Base-by-base conservation (phyloP, 2,113 vertebrate species). In the Dasyurus viverrinus region DNA sequence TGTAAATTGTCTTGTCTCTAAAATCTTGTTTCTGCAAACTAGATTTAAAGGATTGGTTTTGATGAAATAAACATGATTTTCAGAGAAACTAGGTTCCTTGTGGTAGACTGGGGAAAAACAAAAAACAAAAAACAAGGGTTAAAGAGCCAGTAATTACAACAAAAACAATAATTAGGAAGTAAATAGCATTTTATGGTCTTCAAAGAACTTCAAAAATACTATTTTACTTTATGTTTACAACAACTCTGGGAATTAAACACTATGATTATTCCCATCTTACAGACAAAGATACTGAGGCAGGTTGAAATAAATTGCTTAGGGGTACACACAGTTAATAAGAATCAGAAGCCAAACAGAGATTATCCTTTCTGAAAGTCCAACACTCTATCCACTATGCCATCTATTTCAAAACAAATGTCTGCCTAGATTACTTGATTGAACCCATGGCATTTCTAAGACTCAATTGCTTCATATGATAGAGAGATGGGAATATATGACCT, bases 1-100 rank as follows among this genome's bases (percentile, higher is more conserved):
- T 91, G 0, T 94, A 93, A 91, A 96, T 91, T 92, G 19, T 42
- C 36, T 23, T 84, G 19, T 42, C n/a, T 84, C 68, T 42, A 84
- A n/a, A 84, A 23, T 2, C 6, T 42, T 84, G 36, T 42, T 84
- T 76, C 36, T 42, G 36, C 19, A 84, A 84, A 23, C 7, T 42
- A 5, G 36, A 84, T 22, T 42, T 84, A 84, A 84, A 42, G n/a
- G 16, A 23, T 84, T n/a, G 22, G 36, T 76, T n/a, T n/a, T 76
- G 68, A 76, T 76, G 68, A 84, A 84, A 23, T 23, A 84, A 84
- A 84, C 2, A 42, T 19, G 68, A 19, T 42, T 42, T 84, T 19
- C 19, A 84, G n/a, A 84, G 68, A 84, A 76, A 19, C 19, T 84
- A 42, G 68, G n/a, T 42, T 42, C 68, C 22, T 84, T 76, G 16